These are phyloP conservation scores for Cistogaster globosa DNA, from an alignment of 2,888 invertebrate genomes.

Conservation along the genomic window DNA sequence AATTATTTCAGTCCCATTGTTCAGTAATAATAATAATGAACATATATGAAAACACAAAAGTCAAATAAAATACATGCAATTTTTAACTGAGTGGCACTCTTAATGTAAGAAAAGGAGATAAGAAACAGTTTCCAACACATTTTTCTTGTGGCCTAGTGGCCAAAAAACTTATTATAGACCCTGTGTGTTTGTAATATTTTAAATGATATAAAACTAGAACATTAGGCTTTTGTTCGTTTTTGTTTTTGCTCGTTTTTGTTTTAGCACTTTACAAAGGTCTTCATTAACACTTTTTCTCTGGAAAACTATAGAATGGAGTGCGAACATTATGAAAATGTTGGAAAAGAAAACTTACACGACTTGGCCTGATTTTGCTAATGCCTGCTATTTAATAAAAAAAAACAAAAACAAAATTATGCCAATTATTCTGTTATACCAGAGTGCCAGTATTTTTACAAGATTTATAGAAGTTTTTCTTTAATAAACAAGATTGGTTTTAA, in stretches of 20 bases:
- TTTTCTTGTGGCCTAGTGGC: not conserved
- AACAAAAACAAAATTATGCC: conserved; percentile 18
- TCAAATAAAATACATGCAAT: not conserved
- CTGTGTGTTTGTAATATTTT: not conserved
- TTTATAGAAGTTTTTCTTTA: conserved; percentile 39
- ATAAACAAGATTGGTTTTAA: not conserved
- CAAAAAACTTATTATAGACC: not conserved
- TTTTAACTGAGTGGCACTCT: not conserved
- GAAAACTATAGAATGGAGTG: conserved; percentile 17
- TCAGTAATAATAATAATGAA: not conserved
- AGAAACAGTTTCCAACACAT: not conserved
- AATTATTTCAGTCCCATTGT: no score
- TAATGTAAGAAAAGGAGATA: not conserved
- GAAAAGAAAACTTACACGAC: not conserved
- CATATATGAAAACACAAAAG: not conserved
- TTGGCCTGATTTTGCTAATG: conserved; percentile 29
- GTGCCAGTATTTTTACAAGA: conserved; percentile 36
- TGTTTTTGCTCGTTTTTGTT: not conserved
- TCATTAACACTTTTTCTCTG: conserved; percentile 25
- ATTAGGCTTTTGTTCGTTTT: not conserved
- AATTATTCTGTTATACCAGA: conserved; percentile 14
- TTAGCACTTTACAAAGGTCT: not conserved
- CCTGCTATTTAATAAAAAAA: not conserved
- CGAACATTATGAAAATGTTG: conserved; percentile 6
- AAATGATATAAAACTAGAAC: not conserved